These are phyloP conservation scores for Ara ararauna DNA, from an alignment of 2,797 vertebrate species.

Conservation along the genomic window DNA sequence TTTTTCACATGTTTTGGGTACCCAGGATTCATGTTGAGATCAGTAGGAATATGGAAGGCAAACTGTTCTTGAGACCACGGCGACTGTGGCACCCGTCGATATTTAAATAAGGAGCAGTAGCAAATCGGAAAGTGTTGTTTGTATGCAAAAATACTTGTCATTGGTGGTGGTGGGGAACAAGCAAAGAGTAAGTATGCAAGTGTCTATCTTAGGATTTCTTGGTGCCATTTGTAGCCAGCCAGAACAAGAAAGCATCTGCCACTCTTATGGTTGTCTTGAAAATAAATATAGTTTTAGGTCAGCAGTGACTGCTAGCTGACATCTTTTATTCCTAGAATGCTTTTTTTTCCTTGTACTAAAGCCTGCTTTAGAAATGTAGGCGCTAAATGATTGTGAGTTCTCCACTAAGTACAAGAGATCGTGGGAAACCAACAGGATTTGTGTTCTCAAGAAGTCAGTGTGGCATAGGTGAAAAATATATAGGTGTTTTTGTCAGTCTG, in stretches of 20 bases:
- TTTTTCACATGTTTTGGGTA: neutral
- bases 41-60: neutral
- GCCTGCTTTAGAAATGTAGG: conserved; percentile 11
- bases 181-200: neutral
- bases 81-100: neutral
- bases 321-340: conserved; percentile 19
- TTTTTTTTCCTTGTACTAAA: neutral
- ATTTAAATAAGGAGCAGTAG: neutral
- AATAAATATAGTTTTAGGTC: conserved; percentile 34
- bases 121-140: conserved; percentile 3
- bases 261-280: conserved; percentile 16
- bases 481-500: neutral
- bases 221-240: conserved; percentile 3
- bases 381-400: conserved; percentile 8
- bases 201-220: conserved; percentile 22
- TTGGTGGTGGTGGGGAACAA: neutral
- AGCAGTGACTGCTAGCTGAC: conserved; percentile 14
- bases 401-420: neutral
- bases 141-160: neutral
- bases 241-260: conserved; percentile 54
- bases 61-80: neutral
- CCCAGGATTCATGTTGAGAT: neutral
- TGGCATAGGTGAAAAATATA: neutral
- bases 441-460: neutral
- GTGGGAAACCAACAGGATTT: neutral